These are phyloP conservation scores for Tupiocoris notatus DNA, from an alignment of 2,888 invertebrate genomes.

Conservation along the genomic window DNA sequence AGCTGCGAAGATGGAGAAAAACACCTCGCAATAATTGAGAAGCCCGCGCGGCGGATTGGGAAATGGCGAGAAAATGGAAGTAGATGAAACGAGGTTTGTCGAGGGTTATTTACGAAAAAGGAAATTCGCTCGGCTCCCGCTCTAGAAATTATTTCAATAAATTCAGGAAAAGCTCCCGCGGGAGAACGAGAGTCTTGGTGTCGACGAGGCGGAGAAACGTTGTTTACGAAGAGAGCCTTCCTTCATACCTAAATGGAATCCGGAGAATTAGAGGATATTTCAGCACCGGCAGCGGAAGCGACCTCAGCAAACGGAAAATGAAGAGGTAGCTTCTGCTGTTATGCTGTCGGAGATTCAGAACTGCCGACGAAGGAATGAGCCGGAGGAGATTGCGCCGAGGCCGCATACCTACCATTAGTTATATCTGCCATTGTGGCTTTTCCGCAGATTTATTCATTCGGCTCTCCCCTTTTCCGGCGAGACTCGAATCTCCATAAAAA, in stretches of 20 bases:
- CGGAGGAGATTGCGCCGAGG: slow-evolving; percentile 5
- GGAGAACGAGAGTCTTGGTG: too few relatives aligned
- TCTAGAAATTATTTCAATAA: slow-evolving; percentile 19
- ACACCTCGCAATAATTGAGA: slow-evolving; percentile 32
- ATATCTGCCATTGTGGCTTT: neutral
- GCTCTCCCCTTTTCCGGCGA: slow-evolving; percentile 1
- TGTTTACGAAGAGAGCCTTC: slow-evolving; percentile 24
- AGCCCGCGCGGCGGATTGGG: slow-evolving; percentile 13
- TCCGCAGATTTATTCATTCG: slow-evolving; percentile 9
- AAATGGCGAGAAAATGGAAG: slow-evolving; percentile 17
- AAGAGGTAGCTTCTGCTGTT: too few relatives aligned
- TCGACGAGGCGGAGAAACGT: slow-evolving; percentile 12
- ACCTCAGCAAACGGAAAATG: too few relatives aligned
- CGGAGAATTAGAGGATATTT: slow-evolving; percentile 25
- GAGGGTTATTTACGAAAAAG: slow-evolving; percentile 31
- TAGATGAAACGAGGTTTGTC: slow-evolving; percentile 9
- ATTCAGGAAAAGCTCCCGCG: neutral
- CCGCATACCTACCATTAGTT: slow-evolving; percentile 19
- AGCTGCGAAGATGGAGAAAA: neutral
- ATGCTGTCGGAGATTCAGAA: neutral
- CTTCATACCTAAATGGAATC: slow-evolving; percentile 29
- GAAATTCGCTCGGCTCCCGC: slow-evolving; percentile 17
- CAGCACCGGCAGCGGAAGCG: too few relatives aligned
- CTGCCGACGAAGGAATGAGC: neutral
- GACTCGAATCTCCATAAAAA: slow-evolving; percentile 10